phyloP scores from a whole-genome alignment of 2,888 invertebrate species.

The Drosophila meridiana region DNA sequence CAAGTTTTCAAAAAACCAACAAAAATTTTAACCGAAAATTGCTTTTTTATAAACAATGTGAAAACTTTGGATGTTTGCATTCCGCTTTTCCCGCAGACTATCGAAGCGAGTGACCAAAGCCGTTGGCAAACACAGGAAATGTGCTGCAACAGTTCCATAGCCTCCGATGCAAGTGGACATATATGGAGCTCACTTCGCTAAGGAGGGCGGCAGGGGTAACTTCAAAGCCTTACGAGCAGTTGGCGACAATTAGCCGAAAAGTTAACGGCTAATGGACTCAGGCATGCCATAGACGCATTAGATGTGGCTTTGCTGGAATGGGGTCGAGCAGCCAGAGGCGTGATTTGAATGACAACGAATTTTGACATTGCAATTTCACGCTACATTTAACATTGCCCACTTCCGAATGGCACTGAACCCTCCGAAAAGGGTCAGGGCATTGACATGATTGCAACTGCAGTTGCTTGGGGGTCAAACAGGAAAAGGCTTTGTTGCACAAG shows the following conservation, averaged over 20 bases:
- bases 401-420: conserved; percentile 1
- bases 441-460: conserved; percentile 21
- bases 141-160: conserved; percentile 53
- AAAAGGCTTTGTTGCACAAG: neutral
- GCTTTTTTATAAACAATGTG: conserved; percentile 71
- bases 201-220: conserved; percentile 19
- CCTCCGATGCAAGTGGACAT: conserved; percentile 38
- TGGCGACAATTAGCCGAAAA: conserved; percentile 67
- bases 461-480: conserved; percentile 2
- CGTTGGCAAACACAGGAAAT: conserved; percentile 70
- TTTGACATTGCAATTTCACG: conserved; percentile 72
- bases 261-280: conserved; percentile 50
- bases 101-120: conserved; percentile 20
- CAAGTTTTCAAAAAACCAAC: conserved; percentile 11
- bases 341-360: conserved; percentile 54
- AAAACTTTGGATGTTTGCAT: conserved; percentile 47
- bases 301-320: conserved; percentile 20
- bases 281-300: conserved; percentile 73
- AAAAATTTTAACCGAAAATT: conserved; percentile 37
- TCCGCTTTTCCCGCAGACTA: conserved; percentile 15
- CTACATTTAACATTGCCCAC: conserved; percentile 64
- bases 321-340: conserved; percentile 11
- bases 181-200: neutral
- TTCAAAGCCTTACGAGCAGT: conserved; percentile 56
- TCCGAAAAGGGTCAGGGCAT: neutral